A percentile compares a stretch with the other conserved stretches of the same genome.
phyloP scores from a whole-genome alignment of 35 echinoderm and acorn worm species.

The Diadema setosum region DNA sequence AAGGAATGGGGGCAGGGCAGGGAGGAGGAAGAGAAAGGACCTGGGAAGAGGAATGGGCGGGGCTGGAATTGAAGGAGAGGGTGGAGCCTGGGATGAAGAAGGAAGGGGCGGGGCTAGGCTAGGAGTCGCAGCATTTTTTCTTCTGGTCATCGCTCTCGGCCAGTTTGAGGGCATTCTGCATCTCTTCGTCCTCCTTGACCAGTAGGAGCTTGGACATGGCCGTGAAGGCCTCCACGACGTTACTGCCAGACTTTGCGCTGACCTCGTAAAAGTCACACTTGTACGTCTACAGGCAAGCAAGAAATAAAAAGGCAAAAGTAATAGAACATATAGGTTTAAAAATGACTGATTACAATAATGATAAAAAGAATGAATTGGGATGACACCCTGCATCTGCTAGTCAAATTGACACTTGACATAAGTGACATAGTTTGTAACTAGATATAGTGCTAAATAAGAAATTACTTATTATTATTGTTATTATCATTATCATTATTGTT shows the following conservation, averaged over 20 bases:
- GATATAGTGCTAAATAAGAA: no score
- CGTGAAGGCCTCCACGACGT: slow-evolving; percentile 42
- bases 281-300: slow-evolving; percentile 40
- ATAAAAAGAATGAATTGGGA: no score
- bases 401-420: no score
- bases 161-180: slow-evolving; percentile 78
- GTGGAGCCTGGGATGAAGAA: background rate
- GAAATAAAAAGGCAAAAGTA: background rate
- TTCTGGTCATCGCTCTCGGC: background rate
- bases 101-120: background rate
- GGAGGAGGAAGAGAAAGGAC: background rate
- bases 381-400: no score
- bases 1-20: background rate
- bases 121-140: slow-evolving; percentile 33
- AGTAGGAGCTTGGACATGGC: slow-evolving; percentile 52
- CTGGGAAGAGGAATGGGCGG: background rate
- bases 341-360: no score
- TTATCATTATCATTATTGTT: no score
- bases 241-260: slow-evolving; percentile 79
- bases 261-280: slow-evolving; percentile 74
- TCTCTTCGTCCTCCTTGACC: slow-evolving; percentile 83
- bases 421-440: no score
- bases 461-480: no score
- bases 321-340: no score
- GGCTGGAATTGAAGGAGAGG: background rate